These are phyloP conservation scores for Gobio occitaniae DNA, from an alignment of 2,797 vertebrate genomes.

Conservation along the genomic window DNA sequence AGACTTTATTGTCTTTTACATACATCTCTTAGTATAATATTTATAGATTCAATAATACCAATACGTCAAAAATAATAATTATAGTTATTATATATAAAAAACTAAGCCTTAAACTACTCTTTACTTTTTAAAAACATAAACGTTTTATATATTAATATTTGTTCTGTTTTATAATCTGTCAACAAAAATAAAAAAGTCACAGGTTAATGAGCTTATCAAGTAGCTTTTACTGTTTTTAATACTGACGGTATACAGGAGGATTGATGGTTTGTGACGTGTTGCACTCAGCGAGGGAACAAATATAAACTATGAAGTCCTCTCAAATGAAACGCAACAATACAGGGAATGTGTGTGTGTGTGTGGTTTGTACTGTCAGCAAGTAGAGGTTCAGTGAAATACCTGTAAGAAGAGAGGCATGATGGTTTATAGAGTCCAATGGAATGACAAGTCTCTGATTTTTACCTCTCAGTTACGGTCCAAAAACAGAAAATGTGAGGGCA, in stretches of 20 bases:
- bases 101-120: slow-evolving; percentile 80
- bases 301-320: slow-evolving; percentile 50
- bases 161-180: slow-evolving; percentile 65
- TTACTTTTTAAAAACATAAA: slow-evolving; percentile 77
- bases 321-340: slow-evolving; percentile 54
- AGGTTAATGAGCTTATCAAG: slow-evolving; percentile 71
- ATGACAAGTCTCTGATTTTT: slow-evolving; percentile 42
- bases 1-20: slow-evolving; percentile 78
- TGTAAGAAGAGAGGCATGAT: slow-evolving; percentile 57
- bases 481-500: slow-evolving; percentile 21
- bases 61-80: slow-evolving; percentile 81
- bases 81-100: slow-evolving; percentile 76
- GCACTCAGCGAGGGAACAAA: slow-evolving; percentile 45
- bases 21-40: slow-evolving; percentile 78
- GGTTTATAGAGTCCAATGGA: slow-evolving; percentile 41
- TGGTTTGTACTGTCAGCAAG: slow-evolving; percentile 31
- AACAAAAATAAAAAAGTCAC: slow-evolving; percentile 72
- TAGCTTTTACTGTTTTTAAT: slow-evolving; percentile 60
- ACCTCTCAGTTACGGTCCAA: slow-evolving; percentile 26
- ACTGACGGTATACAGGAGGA: slow-evolving; percentile 58
- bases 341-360: slow-evolving; percentile 18
- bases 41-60: slow-evolving; percentile 73
- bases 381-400: slow-evolving; percentile 53
- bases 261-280: slow-evolving; percentile 51
- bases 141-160: slow-evolving; percentile 67